Conservation (phyloP, 2,797 vertebrate genomes). For the Erpetoichthys calabaricus region DNA sequence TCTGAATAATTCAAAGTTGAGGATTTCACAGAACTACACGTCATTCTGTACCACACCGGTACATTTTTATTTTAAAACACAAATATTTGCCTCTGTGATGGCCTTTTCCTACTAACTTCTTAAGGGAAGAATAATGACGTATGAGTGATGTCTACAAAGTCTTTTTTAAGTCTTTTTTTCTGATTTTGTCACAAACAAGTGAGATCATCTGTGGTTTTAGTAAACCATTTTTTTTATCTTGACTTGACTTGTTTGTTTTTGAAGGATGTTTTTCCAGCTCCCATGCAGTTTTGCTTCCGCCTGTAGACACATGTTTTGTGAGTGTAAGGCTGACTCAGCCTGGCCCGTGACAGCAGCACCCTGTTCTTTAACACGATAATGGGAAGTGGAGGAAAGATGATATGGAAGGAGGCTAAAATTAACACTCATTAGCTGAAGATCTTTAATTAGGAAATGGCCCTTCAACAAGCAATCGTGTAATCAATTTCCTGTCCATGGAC, state of each 20-base stretch:
- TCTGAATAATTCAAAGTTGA: too few relatives aligned
- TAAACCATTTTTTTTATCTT: too few relatives aligned
- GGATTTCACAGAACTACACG: too few relatives aligned
- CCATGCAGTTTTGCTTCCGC: constrained; percentile 22
- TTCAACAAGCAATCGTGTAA: constrained; percentile 29
- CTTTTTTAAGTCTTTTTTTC: too few relatives aligned
- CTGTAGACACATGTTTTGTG: constrained; percentile 12
- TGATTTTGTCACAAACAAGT: too few relatives aligned
- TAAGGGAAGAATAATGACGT: too few relatives aligned
- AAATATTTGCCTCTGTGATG: too few relatives aligned
- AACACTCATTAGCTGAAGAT: constrained; percentile 38
- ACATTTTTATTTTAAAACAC: too few relatives aligned
- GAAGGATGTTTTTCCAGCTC: constrained; percentile 12
- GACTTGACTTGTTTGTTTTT: constrained; percentile 8
- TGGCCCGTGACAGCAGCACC: constrained; percentile 17
- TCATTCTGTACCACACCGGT: too few relatives aligned
- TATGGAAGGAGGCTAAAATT: not conserved
- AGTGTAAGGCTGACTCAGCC: constrained; percentile 41
- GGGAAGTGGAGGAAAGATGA: constrained; percentile 24
- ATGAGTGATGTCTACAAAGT: too few relatives aligned
- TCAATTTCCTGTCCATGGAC: constrained; percentile 27
- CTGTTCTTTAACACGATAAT: constrained; percentile 24
- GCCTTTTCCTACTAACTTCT: too few relatives aligned
- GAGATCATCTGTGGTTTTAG: too few relatives aligned
- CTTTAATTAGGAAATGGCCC: constrained; percentile 37